Conservation (phyloP, 92 coral and sea anemone genomes). For the Zoanthus sociatus region DNA sequence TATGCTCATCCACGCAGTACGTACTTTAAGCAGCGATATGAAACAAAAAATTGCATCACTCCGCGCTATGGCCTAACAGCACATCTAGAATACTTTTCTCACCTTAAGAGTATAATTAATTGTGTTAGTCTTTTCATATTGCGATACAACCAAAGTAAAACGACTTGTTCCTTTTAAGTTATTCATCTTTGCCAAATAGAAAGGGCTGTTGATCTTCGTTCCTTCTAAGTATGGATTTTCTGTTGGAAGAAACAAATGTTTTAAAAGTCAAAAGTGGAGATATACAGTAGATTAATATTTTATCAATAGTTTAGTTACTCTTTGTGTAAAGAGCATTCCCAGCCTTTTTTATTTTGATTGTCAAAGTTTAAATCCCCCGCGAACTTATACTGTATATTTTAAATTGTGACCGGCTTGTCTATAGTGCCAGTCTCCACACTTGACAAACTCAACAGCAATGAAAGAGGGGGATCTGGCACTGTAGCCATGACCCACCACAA, state of each 20-base stretch:
- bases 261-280: neutral
- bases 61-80: no score
- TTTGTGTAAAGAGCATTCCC: neutral
- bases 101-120: constrained; percentile 97
- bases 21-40: no score
- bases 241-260: constrained; percentile 30
- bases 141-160: constrained; percentile 92
- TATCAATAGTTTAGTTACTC: neutral
- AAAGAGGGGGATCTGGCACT: no score
- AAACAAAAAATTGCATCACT: no score
- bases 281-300: neutral
- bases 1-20: no score
- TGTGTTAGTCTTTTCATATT: constrained; percentile 93
- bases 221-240: constrained; percentile 93
- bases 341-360: no score
- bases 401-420: no score
- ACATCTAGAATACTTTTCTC: neutral
- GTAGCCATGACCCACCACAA: no score
- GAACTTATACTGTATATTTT: no score
- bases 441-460: no score
- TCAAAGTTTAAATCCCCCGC: no score
- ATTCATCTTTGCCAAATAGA: constrained; percentile 90
- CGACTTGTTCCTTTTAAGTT: constrained; percentile 77
- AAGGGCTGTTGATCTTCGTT: constrained; percentile 97
- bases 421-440: no score